Evolutionary conservation across 2,113 vertebrate species (phyloP).

Genomic region (Genyomyrus donnyi): DNA sequence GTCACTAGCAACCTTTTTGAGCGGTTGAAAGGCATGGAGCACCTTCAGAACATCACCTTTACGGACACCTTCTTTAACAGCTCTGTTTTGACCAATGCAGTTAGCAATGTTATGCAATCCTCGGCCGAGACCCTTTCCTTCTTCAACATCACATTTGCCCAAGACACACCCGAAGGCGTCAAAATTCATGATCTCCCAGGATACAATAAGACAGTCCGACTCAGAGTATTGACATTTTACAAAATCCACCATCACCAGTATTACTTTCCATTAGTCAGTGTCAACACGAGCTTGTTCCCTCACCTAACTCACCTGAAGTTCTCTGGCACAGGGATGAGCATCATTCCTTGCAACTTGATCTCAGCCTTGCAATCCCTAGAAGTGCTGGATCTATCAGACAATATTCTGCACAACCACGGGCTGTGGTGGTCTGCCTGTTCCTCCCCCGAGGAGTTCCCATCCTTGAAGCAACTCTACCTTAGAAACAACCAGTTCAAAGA

Average conservation of each 20-base stretch:
- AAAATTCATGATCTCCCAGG: constrained; percentile 27
- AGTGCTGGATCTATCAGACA: constrained; percentile 47
- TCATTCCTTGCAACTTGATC: constrained; percentile 46
- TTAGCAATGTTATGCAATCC: constrained; percentile 39
- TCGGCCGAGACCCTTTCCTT: constrained; percentile 35
- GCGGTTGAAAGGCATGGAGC: constrained; percentile 35
- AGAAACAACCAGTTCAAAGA: constrained; percentile 45
- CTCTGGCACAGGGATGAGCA: constrained; percentile 50
- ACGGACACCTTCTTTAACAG: constrained; percentile 45
- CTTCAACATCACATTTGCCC: constrained; percentile 49
- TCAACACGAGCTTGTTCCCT: constrained; percentile 28
- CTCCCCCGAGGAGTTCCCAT: constrained; percentile 38
- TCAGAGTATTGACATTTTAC: constrained; percentile 38
- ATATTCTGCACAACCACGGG: constrained; percentile 43
- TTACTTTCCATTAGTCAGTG: constrained; percentile 45
- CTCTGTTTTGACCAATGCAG: constrained; percentile 36
- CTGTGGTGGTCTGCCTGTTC: constrained; percentile 50
- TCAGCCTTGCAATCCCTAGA: constrained; percentile 41
- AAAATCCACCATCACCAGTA: constrained; percentile 47
- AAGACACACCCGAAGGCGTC: constrained; percentile 48
- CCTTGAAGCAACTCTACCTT: constrained; percentile 41
- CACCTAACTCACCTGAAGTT: constrained; percentile 45
- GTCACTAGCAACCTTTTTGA: constrained; percentile 33
- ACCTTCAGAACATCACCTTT: constrained; percentile 40
- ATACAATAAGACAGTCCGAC: constrained; percentile 32